Evolutionary conservation across 2,888 invertebrate species (phyloP).

Genomic region (Oegoconia quadripuncta): DNA sequence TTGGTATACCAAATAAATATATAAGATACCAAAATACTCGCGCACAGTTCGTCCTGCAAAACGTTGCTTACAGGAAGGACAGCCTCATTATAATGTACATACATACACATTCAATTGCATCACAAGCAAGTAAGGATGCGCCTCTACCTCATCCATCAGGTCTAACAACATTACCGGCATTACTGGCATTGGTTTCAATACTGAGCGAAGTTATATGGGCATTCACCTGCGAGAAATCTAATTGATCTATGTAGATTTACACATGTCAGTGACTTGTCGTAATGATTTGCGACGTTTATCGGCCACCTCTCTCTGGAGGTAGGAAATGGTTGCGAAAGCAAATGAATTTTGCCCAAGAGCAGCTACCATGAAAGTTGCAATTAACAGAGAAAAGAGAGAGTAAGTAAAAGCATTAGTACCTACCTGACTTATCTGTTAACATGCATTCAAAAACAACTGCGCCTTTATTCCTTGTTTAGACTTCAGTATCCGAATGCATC

Average conservation of each 20-base stretch:
- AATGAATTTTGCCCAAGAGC: too few relatives aligned
- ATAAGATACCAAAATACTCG: constrained; percentile 33
- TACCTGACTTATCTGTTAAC: too few relatives aligned
- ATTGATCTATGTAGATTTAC: neutral
- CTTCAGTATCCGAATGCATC: too few relatives aligned
- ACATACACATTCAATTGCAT: constrained; percentile 39
- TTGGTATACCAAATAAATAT: constrained; percentile 5
- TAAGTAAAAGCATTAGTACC: too few relatives aligned
- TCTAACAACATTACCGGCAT: neutral
- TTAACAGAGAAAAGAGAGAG: too few relatives aligned
- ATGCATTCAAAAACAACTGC: too few relatives aligned
- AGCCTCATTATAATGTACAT: constrained; percentile 55
- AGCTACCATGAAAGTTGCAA: too few relatives aligned
- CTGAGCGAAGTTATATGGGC: neutral
- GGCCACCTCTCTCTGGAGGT: neutral
- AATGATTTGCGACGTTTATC: neutral
- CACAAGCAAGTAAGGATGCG: constrained; percentile 28
- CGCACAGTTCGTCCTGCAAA: constrained; percentile 39
- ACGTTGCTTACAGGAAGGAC: constrained; percentile 41
- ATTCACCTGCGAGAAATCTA: neutral
- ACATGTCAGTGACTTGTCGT: neutral
- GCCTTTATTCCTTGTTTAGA: too few relatives aligned
- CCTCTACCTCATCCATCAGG: constrained; percentile 3
- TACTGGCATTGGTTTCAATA: neutral
- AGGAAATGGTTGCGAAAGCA: neutral